These are phyloP conservation scores for Eupithecia exiguata DNA, from an alignment of 2,888 invertebrate genomes.

Conservation along the genomic window DNA sequence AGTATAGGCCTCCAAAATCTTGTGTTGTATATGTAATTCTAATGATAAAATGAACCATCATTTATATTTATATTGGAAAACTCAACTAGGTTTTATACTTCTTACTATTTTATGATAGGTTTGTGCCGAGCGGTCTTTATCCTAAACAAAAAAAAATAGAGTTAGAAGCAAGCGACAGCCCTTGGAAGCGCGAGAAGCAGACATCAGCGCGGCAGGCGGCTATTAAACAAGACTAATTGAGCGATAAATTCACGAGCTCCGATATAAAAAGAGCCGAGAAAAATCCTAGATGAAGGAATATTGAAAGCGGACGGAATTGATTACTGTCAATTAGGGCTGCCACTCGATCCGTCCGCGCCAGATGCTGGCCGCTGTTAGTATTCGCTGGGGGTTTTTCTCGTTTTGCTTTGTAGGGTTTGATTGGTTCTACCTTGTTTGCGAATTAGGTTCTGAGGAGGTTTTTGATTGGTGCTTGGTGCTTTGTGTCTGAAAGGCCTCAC, in stretches of 20 bases:
- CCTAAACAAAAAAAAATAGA: neutral
- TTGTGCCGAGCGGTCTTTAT: neutral
- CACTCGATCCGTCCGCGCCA: conserved; percentile 71
- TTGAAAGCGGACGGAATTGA: conserved; percentile 83
- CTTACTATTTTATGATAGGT: neutral
- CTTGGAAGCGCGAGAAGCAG: conserved; percentile 78
- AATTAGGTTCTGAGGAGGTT: conserved; percentile 26
- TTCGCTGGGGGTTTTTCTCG: conserved; percentile 47
- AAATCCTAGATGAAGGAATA: conserved; percentile 75
- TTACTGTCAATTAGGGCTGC: conserved; percentile 80
- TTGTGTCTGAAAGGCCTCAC: conserved; percentile 5
- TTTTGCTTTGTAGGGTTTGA: conserved; percentile 41
- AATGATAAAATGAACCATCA: neutral
- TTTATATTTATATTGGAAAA: neutral
- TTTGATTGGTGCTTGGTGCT: conserved; percentile 21
- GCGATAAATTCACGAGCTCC: conserved; percentile 83
- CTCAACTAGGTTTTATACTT: neutral
- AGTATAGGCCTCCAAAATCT: too few relatives aligned
- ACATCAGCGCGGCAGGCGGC: conserved; percentile 83
- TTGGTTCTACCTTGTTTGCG: conserved; percentile 37
- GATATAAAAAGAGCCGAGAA: conserved; percentile 78
- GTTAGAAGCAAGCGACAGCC: conserved; percentile 58
- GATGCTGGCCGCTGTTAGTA: conserved; percentile 68
- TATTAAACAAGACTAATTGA: conserved; percentile 85
- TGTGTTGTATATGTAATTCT: neutral